Base-by-base conservation (phyloP, 2,113 vertebrate genomes). In the Xiphorhynchus elegans region DNA sequence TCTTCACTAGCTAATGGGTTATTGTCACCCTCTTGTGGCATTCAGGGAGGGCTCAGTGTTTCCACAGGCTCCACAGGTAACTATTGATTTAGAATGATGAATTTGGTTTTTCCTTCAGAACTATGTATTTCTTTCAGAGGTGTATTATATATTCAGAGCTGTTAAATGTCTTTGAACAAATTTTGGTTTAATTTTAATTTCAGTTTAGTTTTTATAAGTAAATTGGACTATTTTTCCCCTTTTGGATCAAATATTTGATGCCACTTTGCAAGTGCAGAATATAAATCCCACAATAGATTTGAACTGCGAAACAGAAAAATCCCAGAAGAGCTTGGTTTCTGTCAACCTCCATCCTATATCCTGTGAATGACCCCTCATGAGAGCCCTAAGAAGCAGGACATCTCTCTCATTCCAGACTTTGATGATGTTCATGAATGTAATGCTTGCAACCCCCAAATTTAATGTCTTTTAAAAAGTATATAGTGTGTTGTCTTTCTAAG, bases 371-470 rank as follows among this genome's bases (percentile, higher is more conserved):
- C 33, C 29, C 21, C 39, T 21, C 16, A 60, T 35, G 56, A 86
- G 24, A 33, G n/a, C 59, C 47, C 46, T 87, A 63, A 59, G 70
- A 55, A 55, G 42, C 66, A 85, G 70, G 52, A 59, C 2, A 8
- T 55, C 72, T 64, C 75, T 62, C 18, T 74, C 64, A 37, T 46
- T 95, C 49, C 50, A 13, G 44, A 56, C 14, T 73, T 89, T 3
- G 4, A 5, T 63, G 31, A 63, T 13, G 17, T 56, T 91, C 1
- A 1, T 49, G 50, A 73, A 29, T 0, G 0, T 40, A 37, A n/a
- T 25, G 12, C 28, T 78, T 82, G 47, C 42, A 95, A 75, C 3
- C 18, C 20, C 33, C 40, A 59, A 12, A 56, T 83, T 56, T 55
- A 29, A 17, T 13, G 28, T 62, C 73, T 84, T 87, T 17, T 8